A percentile compares a stretch with the other conserved stretches of the same genome.
These are phyloP conservation scores for Syngnathus typhle DNA, from an alignment of 2,113 vertebrate species.

Conservation along the genomic window DNA sequence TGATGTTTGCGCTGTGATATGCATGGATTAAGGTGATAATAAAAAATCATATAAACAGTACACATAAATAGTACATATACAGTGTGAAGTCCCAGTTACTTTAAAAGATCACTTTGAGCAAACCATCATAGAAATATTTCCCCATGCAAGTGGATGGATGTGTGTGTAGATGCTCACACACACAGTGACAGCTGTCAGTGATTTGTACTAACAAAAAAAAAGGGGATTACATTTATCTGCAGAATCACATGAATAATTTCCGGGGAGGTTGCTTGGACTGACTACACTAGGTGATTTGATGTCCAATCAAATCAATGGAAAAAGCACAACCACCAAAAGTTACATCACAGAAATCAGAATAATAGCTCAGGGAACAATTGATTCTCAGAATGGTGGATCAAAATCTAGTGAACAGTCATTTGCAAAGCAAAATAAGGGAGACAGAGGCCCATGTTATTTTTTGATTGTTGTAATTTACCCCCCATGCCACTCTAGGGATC, in stretches of 20 bases:
- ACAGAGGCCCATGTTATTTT: too few species aligned
- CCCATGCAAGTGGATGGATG: conserved; percentile 2
- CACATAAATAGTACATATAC: not conserved
- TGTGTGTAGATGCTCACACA: not conserved
- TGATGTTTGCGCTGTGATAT: conserved; percentile 15
- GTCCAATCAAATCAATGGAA: not conserved
- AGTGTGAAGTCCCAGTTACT: too few species aligned
- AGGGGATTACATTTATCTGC: conserved; percentile 36
- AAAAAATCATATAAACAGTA: conserved; percentile 25
- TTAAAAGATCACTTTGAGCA: not conserved
- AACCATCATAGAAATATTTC: conserved; percentile 10
- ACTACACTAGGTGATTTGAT: conserved; percentile 1
- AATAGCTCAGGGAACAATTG: too few species aligned
- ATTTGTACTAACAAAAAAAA: conserved; percentile 32
- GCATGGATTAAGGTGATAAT: conserved; percentile 21
- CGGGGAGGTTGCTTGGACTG: not conserved
- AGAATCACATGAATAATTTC: conserved; percentile 16
- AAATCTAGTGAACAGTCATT: too few species aligned
- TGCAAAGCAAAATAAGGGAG: too few species aligned
- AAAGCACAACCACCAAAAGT: too few species aligned
- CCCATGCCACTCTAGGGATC: too few species aligned
- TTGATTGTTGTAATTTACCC: too few species aligned
- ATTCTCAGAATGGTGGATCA: too few species aligned
- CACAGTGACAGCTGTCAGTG: conserved; percentile 47
- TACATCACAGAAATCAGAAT: too few species aligned